Evolutionary conservation across 2,888 invertebrate species (phyloP).

Genomic region (Alloplasta piceator): DNA sequence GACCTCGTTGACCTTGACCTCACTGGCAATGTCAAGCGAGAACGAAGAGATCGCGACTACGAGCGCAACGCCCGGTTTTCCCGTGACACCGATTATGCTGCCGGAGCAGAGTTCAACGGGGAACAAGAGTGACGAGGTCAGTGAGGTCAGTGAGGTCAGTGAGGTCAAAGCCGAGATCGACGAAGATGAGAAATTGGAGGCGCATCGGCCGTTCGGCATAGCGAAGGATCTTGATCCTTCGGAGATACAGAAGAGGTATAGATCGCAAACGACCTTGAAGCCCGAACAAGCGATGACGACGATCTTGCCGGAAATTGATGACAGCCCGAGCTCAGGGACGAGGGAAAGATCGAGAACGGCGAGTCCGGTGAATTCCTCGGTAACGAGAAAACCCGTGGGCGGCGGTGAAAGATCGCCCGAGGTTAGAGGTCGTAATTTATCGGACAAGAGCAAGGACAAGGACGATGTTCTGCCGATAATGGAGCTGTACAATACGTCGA

Average conservation of each 20-base stretch:
- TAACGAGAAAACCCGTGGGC: constrained; percentile 58
- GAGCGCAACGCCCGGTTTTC: constrained; percentile 69
- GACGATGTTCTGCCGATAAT: constrained; percentile 81
- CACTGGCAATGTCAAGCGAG: constrained; percentile 52
- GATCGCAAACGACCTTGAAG: constrained; percentile 70
- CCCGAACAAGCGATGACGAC: constrained; percentile 62
- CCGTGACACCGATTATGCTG: constrained; percentile 74
- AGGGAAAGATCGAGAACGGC: constrained; percentile 35
- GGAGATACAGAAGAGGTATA: constrained; percentile 80
- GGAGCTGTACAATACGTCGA: constrained; percentile 81
- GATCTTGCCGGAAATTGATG: constrained; percentile 49
- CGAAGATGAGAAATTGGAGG: constrained; percentile 56
- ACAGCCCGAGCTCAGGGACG: constrained; percentile 23
- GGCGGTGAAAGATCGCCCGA: constrained; percentile 77
- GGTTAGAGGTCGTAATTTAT: constrained; percentile 77
- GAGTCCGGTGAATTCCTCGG: constrained; percentile 59
- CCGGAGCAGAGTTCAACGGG: constrained; percentile 51
- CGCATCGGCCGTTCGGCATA: constrained; percentile 68
- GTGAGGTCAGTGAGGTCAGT: not conserved
- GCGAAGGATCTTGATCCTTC: constrained; percentile 77
- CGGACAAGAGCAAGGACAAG: constrained; percentile 77
- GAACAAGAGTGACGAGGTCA: not conserved
- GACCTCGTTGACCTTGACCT: constrained; percentile 61
- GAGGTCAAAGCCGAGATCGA: constrained; percentile 47
- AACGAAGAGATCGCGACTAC: constrained; percentile 58